Percentiles rank a stretch among this genome's conserved stretches.
Conservation (phyloP, 2,113 vertebrate species). For the Thinocorus orbignyianus region DNA sequence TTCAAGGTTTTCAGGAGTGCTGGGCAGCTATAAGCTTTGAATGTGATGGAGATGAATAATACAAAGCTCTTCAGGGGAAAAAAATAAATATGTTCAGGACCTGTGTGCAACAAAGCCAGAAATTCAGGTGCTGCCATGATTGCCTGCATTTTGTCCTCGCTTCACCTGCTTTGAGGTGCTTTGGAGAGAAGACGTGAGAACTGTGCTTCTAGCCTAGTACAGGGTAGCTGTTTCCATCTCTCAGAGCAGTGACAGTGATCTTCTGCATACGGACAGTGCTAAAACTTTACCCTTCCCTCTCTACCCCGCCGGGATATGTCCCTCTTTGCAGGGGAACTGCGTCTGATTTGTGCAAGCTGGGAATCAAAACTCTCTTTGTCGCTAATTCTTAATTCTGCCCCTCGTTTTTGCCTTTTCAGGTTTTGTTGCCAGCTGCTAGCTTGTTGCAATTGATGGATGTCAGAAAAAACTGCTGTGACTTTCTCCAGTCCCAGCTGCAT, state of each 20-base stretch:
- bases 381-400: background rate
- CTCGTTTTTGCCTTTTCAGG: conserved; percentile 71
- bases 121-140: background rate
- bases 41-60: background rate
- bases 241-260: background rate
- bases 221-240: background rate
- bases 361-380: background rate
- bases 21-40: background rate
- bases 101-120: background rate
- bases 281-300: background rate
- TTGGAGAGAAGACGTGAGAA: background rate
- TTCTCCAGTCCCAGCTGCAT: conserved; percentile 93
- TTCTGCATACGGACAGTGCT: background rate
- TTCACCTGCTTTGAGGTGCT: background rate
- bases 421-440: conserved; percentile 91
- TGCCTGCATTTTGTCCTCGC: background rate
- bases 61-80: rapidly evolving
- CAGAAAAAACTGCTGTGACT: conserved; percentile 93
- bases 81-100: background rate
- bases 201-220: background rate
- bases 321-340: background rate
- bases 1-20: background rate
- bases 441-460: conserved; percentile 95
- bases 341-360: background rate
- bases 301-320: background rate